Conservation (phyloP, 2,113 vertebrate genomes). For the Phainopepla nitens region DNA sequence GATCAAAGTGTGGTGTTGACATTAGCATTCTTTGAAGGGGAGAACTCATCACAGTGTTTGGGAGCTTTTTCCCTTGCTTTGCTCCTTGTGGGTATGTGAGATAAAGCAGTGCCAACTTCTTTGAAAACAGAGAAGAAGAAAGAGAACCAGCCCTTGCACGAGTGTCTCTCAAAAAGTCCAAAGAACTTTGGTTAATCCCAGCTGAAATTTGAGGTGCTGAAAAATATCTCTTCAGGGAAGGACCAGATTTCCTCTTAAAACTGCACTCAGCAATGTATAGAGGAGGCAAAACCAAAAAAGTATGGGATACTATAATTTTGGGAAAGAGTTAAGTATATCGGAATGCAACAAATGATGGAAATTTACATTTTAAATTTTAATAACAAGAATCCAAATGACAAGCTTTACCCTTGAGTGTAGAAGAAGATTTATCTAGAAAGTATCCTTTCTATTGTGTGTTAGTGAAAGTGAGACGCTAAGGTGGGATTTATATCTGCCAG, state of each 20-base stretch:
- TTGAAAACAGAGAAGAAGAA: neutral
- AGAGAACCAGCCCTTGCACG: neutral
- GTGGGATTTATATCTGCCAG: neutral
- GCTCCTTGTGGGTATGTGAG: neutral
- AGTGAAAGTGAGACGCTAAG: neutral
- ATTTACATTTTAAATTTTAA: neutral
- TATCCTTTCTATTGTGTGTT: neutral
- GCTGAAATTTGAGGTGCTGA: neutral
- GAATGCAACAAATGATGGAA: neutral
- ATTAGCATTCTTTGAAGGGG: neutral
- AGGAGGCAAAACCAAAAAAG: neutral
- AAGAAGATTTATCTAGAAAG: neutral
- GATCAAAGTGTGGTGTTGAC: conserved; percentile 16
- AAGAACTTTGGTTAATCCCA: neutral
- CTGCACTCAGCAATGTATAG: neutral
- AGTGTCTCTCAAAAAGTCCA: neutral
- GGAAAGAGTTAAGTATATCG: neutral
- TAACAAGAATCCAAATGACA: neutral
- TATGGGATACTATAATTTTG: neutral
- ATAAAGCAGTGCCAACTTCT: conserved; percentile 1
- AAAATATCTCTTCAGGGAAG: neutral
- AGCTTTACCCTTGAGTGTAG: neutral
- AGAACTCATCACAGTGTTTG: neutral
- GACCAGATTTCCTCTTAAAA: neutral
- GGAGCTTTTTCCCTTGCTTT: neutral